Evolutionary conservation across 2,888 invertebrate genomes (phyloP).

Genomic region (Smittia aterrima): DNA sequence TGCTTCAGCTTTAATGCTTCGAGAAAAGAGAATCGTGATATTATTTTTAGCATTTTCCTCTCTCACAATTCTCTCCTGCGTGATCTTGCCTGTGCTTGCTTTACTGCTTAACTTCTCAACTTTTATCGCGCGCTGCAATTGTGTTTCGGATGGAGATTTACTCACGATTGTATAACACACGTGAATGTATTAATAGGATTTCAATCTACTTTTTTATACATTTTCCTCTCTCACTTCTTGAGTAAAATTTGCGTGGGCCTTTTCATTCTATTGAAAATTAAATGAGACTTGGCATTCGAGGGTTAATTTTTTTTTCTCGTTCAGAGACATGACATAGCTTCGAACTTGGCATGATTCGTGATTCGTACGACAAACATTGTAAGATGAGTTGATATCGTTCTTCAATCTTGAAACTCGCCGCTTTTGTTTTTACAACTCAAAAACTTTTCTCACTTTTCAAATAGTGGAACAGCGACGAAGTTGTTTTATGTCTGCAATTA

Average conservation of each 20-base stretch:
- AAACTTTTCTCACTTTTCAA: too few species aligned
- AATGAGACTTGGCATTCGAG: background rate
- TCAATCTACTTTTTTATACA: slow-evolving; percentile 6
- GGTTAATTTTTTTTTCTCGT: background rate
- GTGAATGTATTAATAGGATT: slow-evolving; percentile 12
- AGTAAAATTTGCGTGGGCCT: slow-evolving; percentile 7
- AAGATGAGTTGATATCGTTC: background rate
- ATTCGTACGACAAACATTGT: slow-evolving; percentile 10
- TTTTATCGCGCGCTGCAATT: slow-evolving; percentile 19
- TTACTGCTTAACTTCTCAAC: background rate
- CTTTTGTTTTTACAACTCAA: too few species aligned
- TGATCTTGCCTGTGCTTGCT: background rate
- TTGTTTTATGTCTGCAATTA: too few species aligned
- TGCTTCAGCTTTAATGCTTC: slow-evolving; percentile 31
- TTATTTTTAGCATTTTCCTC: slow-evolving; percentile 34
- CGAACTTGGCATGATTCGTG: slow-evolving; percentile 22
- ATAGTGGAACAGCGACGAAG: too few species aligned
- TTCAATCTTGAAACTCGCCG: background rate
- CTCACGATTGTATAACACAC: slow-evolving; percentile 33
- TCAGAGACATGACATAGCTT: background rate
- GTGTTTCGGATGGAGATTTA: background rate
- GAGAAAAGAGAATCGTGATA: slow-evolving; percentile 26
- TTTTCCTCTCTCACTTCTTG: background rate
- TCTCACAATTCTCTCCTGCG: background rate
- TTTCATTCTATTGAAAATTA: background rate